Evolutionary conservation across 2,113 vertebrate species (phyloP).

Genomic region (Alligator mississippiensis): DNA sequence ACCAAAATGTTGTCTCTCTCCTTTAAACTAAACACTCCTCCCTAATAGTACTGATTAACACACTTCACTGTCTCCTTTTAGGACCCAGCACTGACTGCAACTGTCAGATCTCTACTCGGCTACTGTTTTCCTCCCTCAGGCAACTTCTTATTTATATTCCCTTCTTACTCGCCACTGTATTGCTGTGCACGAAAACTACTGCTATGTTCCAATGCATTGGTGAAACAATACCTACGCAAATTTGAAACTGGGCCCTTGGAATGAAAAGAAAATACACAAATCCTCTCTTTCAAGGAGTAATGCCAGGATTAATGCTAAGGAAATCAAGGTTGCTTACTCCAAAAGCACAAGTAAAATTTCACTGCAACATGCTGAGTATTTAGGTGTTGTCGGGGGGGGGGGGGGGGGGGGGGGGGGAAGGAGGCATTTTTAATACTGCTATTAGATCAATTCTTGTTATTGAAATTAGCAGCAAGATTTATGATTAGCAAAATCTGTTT

Average conservation of each 20-base stretch:
- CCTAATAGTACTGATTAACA: too few relatives aligned
- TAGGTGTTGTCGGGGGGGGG: fast-evolving
- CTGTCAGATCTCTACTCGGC: too few relatives aligned
- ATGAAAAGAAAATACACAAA: neutral
- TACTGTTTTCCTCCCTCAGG: too few relatives aligned
- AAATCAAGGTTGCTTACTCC: neutral
- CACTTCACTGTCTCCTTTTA: too few relatives aligned
- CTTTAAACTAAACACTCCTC: neutral
- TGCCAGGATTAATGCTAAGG: neutral
- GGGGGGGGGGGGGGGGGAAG: fast-evolving
- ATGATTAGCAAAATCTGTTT: neutral
- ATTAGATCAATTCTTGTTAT: neutral
- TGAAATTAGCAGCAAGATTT: neutral
- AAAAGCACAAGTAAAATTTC: neutral
- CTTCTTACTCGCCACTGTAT: neutral
- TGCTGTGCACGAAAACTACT: neutral
- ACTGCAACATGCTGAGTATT: neutral
- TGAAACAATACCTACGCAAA: neutral
- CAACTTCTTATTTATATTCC: neutral
- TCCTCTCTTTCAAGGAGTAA: too few relatives aligned
- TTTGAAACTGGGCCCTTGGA: too few relatives aligned
- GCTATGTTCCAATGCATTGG: neutral
- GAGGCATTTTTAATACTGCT: fast-evolving
- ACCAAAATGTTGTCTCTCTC: neutral
- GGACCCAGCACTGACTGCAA: too few relatives aligned